These are phyloP conservation scores for Nyctibius bracteatus DNA, from an alignment of 2,113 vertebrate species.

Conservation along the genomic window DNA sequence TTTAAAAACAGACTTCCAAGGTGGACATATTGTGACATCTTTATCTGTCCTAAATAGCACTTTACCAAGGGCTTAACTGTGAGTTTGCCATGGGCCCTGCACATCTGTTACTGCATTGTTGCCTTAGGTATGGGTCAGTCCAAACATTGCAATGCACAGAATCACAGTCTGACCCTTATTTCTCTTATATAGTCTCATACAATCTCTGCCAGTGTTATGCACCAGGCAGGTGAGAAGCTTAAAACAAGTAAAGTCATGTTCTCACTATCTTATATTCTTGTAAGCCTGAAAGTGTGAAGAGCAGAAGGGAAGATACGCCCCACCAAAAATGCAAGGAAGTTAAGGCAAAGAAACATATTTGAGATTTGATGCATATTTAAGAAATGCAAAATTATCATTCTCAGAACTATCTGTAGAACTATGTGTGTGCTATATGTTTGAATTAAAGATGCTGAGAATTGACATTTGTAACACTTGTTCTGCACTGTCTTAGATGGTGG, in stretches of 20 bases:
- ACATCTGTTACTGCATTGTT: neutral
- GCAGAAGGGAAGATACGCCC: neutral
- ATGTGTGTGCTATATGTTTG: neutral
- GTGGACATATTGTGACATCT: neutral
- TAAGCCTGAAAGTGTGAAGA: neutral
- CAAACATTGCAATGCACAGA: neutral
- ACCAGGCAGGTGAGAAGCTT: neutral
- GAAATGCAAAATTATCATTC: neutral
- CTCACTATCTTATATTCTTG: neutral
- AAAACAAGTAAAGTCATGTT: neutral
- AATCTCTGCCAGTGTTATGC: neutral
- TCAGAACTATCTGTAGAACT: neutral
- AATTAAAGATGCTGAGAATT: neutral
- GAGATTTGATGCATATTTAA: neutral
- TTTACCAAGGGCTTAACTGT: neutral
- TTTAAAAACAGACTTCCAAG: neutral
- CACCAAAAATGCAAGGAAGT: neutral
- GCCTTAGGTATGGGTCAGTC: neutral
- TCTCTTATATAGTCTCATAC: neutral
- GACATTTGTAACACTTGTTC: neutral
- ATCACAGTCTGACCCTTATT: neutral
- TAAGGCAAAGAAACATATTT: neutral
- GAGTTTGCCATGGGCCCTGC: neutral
- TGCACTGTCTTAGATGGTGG: neutral
- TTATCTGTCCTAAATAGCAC: neutral